phyloP scores from a whole-genome alignment of 1,140 invertebrate genomes.

The Bombus superbus region DNA sequence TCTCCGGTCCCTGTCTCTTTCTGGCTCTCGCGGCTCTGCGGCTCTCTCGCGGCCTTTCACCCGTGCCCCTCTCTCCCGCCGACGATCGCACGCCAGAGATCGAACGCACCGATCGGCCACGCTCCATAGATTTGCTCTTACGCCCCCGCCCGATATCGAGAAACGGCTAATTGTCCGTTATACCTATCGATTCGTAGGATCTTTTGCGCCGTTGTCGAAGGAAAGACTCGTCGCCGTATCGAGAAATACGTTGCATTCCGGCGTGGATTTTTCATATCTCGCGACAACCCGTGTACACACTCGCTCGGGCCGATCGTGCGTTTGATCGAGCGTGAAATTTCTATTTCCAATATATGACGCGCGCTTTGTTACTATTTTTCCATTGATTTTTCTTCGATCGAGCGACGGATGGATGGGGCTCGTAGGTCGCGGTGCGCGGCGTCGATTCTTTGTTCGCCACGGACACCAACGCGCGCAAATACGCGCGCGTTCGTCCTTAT shows the following conservation, averaged over 20 bases:
- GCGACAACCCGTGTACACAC: background rate
- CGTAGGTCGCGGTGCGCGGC: background rate
- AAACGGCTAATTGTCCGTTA: slow-evolving; percentile 68
- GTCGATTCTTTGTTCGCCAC: slow-evolving; percentile 6
- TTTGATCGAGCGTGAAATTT: slow-evolving; percentile 49
- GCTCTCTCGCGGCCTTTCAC: slow-evolving; percentile 22
- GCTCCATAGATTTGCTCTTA: slow-evolving; percentile 54
- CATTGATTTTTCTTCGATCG: background rate
- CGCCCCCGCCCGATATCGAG: slow-evolving; percentile 66
- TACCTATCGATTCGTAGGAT: slow-evolving; percentile 54
- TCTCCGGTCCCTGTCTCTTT: slow-evolving; percentile 30
- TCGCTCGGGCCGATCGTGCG: background rate
- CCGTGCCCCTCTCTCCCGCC: background rate
- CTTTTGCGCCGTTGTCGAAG: slow-evolving; percentile 43
- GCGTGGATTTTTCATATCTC: background rate
- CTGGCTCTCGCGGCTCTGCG: background rate
- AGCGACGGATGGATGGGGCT: background rate
- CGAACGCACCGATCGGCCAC: slow-evolving; percentile 52
- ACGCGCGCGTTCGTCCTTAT: slow-evolving; percentile 13
- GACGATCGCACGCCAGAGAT: slow-evolving; percentile 18
- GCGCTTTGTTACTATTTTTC: slow-evolving; percentile 10
- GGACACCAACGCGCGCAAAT: background rate
- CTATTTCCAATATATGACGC: slow-evolving; percentile 30
- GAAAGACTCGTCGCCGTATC: slow-evolving; percentile 47
- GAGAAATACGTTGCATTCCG: slow-evolving; percentile 19